A percentile compares a stretch with the other conserved stretches of the same genome.
phyloP scores from a whole-genome alignment of 2,888 invertebrate genomes.

The Globia sparganii region DNA sequence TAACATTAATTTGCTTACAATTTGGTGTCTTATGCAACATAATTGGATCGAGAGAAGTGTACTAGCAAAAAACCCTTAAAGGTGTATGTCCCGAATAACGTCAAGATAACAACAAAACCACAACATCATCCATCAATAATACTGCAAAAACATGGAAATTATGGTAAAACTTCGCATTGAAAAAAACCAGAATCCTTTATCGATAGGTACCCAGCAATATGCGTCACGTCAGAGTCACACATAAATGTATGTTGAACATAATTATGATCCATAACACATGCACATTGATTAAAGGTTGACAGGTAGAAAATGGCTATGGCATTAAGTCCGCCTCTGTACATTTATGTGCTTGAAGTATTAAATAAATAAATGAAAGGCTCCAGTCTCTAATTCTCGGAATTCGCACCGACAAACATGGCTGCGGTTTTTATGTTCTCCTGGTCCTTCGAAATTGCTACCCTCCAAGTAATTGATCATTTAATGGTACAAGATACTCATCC shows the following conservation, averaged over 20 bases:
- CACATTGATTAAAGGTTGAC: slow-evolving; percentile 54
- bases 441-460: slow-evolving; percentile 58
- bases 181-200: slow-evolving; percentile 44
- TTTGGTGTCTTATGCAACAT: not conserved
- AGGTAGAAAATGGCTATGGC: too few relatives aligned
- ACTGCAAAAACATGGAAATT: slow-evolving; percentile 5
- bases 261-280: slow-evolving; percentile 39
- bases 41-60: not conserved
- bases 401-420: slow-evolving; percentile 48
- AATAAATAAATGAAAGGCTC: slow-evolving; percentile 9
- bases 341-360: too few relatives aligned
- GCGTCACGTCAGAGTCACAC: slow-evolving; percentile 39
- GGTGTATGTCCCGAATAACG: not conserved
- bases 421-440: slow-evolving; percentile 34
- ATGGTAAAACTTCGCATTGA: not conserved
- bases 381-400: slow-evolving; percentile 59
- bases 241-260: slow-evolving; percentile 12
- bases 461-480: slow-evolving; percentile 61
- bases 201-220: slow-evolving; percentile 12
- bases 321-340: too few relatives aligned
- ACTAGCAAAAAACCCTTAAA: not conserved
- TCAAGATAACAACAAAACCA: not conserved
- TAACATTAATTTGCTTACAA: not conserved
- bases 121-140: not conserved
- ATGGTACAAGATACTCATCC: slow-evolving; percentile 47